Percentiles rank a stretch among this genome's conserved stretches.
Evolutionary conservation across 1,140 invertebrate species (phyloP).

Genomic region (Heterodera schachtii): DNA sequence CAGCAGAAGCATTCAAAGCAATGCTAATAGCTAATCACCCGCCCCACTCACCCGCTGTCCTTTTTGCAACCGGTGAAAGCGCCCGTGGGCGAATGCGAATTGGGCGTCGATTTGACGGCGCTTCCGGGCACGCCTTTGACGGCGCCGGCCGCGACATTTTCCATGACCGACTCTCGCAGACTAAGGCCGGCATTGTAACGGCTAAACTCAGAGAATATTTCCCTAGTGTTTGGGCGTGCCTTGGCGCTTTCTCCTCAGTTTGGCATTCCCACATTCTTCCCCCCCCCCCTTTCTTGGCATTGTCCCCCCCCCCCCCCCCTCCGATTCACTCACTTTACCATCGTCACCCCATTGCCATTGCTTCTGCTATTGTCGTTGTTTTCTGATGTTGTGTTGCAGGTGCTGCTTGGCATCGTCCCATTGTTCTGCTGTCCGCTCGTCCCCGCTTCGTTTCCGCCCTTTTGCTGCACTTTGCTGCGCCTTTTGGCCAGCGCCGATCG

Average conservation of each 20-base stretch:
- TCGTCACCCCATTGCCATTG: background rate
- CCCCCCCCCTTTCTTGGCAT: background rate
- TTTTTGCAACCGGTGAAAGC: conserved; percentile 56
- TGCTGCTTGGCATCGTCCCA: conserved; percentile 22
- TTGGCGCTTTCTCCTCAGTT: no score
- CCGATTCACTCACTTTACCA: conserved; percentile 26
- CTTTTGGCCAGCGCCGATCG: conserved; percentile 62
- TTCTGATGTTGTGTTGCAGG: conserved; percentile 16
- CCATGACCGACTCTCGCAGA: conserved; percentile 58
- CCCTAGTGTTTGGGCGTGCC: no score
- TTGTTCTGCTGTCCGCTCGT: conserved; percentile 15
- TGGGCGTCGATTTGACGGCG: conserved; percentile 3
- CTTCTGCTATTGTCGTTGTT: background rate
- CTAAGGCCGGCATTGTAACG: conserved; percentile 54
- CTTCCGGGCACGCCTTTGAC: background rate
- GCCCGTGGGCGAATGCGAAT: conserved; percentile 31
- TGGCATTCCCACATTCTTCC: no score
- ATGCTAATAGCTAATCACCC: no score
- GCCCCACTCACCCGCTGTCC: conserved; percentile 59
- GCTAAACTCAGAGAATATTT: conserved; percentile 22
- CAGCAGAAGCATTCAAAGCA: no score
- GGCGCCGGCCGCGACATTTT: conserved; percentile 44
- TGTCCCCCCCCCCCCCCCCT: background rate
- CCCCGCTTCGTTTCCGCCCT: conserved; percentile 11
- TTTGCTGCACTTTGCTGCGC: conserved; percentile 61